Percentiles rank a stretch among this genome's conserved stretches.
phyloP scores from a whole-genome alignment of 1,140 invertebrate genomes.

The Drosophila pectinifera region DNA sequence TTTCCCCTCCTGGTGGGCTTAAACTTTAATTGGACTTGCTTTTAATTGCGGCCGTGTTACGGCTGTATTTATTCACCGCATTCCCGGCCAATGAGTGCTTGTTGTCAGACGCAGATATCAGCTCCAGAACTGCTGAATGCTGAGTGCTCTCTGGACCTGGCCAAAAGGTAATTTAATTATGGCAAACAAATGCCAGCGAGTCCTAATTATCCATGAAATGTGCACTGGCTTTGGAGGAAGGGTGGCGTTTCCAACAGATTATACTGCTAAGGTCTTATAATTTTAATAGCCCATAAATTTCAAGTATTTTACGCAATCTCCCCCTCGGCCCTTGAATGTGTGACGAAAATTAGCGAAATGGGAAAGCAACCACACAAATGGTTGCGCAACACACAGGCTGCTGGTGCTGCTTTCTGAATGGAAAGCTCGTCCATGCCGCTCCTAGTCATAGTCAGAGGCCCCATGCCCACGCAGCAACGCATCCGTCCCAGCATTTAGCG shows the following conservation, averaged over 20 bases:
- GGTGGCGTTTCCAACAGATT: not conserved
- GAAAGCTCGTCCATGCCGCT: slow-evolving; percentile 3
- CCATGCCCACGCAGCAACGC: slow-evolving; percentile 7
- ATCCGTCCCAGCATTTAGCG: slow-evolving; percentile 13
- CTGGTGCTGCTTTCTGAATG: slow-evolving; percentile 5
- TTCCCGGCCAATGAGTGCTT: slow-evolving; percentile 1
- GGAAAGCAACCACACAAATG: slow-evolving; percentile 5
- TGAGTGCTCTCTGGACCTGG: not conserved
- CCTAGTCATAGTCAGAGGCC: slow-evolving; percentile 1
- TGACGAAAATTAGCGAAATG: slow-evolving; percentile 11
- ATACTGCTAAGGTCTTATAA: slow-evolving; percentile 1
- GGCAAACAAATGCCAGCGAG: slow-evolving; percentile 2
- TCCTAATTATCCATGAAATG: not conserved
- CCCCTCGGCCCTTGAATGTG: not conserved
- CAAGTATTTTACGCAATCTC: slow-evolving; percentile 4
- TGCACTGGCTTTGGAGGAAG: not conserved
- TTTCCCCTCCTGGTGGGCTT: slow-evolving; percentile 8
- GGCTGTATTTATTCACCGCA: slow-evolving; percentile 9
- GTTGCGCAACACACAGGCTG: slow-evolving; percentile 29
- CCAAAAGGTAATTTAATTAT: slow-evolving; percentile 15
- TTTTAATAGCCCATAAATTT: slow-evolving; percentile 16
- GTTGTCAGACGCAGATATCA: slow-evolving; percentile 27
- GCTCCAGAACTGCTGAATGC: slow-evolving; percentile 2
- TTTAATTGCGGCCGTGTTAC: slow-evolving; percentile 27
- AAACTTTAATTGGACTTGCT: slow-evolving; percentile 26